Percentiles rank a stretch among this genome's conserved stretches.
These are phyloP conservation scores for Aplodontia rufa DNA, from an alignment of 2,113 vertebrate species.

Conservation along the genomic window DNA sequence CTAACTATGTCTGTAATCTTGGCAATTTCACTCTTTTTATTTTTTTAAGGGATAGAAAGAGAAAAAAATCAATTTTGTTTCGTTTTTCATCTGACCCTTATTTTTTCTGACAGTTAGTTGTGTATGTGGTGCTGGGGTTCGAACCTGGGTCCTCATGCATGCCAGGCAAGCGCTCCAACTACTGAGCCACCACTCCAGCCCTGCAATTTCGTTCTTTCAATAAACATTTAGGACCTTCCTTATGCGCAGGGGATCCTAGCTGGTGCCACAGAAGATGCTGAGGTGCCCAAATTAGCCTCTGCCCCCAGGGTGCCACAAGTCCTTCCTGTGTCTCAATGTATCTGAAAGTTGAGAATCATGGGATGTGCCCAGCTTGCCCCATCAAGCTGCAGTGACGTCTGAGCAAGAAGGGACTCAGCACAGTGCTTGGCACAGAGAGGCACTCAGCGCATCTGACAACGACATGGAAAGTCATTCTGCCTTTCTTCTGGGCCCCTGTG, in stretches of 20 bases:
- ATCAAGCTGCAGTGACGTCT: not conserved
- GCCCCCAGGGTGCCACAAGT: not conserved
- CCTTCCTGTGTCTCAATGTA: not conserved
- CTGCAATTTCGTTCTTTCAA: not conserved
- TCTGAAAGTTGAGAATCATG: not conserved
- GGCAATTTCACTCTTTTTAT: not conserved
- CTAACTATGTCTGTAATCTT: slow-evolving; percentile 10
- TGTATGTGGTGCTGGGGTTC: too few relatives aligned
- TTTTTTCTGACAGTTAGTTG: too few relatives aligned
- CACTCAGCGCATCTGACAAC: not conserved
- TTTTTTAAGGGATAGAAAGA: too few relatives aligned
- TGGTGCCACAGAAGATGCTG: not conserved
- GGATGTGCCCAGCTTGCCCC: not conserved
- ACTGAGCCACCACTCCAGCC: too few relatives aligned
- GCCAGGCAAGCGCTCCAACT: too few relatives aligned
- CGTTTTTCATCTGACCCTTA: too few relatives aligned
- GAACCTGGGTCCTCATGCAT: too few relatives aligned
- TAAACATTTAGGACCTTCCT: not conserved
- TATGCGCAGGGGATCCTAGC: not conserved
- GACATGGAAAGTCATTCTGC: not conserved
- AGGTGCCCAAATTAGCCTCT: not conserved
- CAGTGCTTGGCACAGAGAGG: not conserved
- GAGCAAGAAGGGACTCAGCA: not conserved
- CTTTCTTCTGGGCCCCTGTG: not conserved
- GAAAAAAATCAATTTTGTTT: too few relatives aligned